Evolutionary conservation across 2,797 vertebrate species (phyloP), one percentile per base, ranked within the genome.

Genomic region (Spizella passerina): DNA sequence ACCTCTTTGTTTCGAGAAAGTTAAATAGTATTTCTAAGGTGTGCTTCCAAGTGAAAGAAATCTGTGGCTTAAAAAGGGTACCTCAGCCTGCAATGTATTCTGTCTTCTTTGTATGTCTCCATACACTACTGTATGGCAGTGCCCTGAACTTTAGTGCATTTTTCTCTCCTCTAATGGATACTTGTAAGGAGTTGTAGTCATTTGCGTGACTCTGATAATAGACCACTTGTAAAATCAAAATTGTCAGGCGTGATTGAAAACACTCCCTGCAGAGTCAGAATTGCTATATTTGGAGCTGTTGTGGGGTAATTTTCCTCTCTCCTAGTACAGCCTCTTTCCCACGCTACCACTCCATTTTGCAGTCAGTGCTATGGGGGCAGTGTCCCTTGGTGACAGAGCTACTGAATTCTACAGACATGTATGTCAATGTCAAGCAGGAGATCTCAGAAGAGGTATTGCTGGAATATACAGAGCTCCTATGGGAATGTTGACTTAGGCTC

Each of bases 241-340:
- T 88, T 88, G 61, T 78, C 70, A 88, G 46, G 55, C 39, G 0
- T 88, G 70, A 86, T 90, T 92, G 77, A 79, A 94, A 96, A 92
- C 52, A 61, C 39, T 86, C 70, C 53, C 55, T 65, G 8, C 36
- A 63, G 77, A 91, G 66, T 65, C 66, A 90, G 50, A 88, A 93
- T 88, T 93, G 73, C 93, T 88, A 8, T 93, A 90, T 96, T 92
- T 93, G 88, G 86, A 82, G 32, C 69, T 92, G 63, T 60, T 90
- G n/a, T 82, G 57, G 49, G 50, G 44, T 81, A 61, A 65, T 83
- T 88, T 79, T 88, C 46, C 23, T 84, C n/a, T 69, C 10, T 91
- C 34, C 20, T 39, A 64, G 8, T 81, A 57, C 34, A 61, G 47
- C 19, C 34, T 83, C 24, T 81, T 88, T 81, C 26, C 30, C 46